Evolutionary conservation across 2,797 vertebrate genomes (phyloP).

Genomic region (Gobionotothen gibberifrons): DNA sequence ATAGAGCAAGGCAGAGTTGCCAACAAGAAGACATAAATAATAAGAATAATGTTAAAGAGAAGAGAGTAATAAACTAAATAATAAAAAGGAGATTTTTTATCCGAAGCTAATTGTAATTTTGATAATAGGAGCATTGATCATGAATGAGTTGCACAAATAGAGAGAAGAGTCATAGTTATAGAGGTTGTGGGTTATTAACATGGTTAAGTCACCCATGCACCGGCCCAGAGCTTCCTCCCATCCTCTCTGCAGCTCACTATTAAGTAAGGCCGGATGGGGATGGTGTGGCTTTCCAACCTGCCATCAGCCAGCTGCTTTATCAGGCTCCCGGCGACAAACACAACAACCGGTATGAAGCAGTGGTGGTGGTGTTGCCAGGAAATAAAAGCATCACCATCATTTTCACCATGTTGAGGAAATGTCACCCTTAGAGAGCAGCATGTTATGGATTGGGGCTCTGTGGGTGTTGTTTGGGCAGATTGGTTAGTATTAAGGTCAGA

Average conservation of each 20-base stretch:
- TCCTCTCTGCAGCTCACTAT: conserved; percentile 50
- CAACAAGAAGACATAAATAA: conserved; percentile 46
- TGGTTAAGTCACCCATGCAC: conserved; percentile 39
- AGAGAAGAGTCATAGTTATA: conserved; percentile 38
- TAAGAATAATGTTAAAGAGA: conserved; percentile 1
- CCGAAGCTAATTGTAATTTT: conserved; percentile 55
- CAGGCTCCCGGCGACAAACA: neutral
- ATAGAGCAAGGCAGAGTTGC: conserved; percentile 14
- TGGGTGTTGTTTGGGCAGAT: neutral
- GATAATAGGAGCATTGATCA: conserved; percentile 50
- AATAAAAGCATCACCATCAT: neutral
- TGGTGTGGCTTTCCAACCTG: conserved; percentile 54
- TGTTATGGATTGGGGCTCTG: neutral
- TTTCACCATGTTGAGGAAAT: neutral
- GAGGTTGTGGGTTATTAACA: conserved; percentile 18
- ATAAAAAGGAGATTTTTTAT: conserved; percentile 37
- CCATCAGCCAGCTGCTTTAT: conserved; percentile 74
- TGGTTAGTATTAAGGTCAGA: neutral
- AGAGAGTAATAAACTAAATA: conserved; percentile 16
- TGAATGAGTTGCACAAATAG: conserved; percentile 32
- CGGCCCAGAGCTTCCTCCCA: conserved; percentile 42
- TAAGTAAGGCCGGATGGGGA: conserved; percentile 54
- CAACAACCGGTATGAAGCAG: conserved; percentile 4
- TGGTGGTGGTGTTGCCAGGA: neutral
- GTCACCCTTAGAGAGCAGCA: neutral